Evolutionary conservation across 2,113 vertebrate species (phyloP).

Genomic region (Prionailurus bengalensis): DNA sequence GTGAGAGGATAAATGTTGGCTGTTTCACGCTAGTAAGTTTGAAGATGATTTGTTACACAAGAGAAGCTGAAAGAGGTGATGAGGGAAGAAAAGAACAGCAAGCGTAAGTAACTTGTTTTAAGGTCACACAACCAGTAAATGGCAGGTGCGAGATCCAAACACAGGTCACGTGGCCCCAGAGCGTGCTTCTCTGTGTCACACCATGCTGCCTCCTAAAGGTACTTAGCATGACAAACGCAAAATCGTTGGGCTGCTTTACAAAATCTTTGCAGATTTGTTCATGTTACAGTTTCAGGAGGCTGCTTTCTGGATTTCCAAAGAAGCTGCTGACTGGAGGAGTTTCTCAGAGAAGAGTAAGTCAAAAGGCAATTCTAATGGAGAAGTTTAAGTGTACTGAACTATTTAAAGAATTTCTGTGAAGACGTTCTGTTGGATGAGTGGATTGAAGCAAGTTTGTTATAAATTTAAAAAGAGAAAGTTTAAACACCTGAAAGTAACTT

Average conservation of each 20-base stretch:
- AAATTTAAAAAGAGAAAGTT: not conserved
- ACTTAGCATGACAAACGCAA: not conserved
- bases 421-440: not conserved
- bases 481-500: not conserved
- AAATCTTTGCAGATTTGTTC: not conserved
- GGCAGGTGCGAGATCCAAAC: not conserved
- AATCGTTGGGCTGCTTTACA: not conserved
- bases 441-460: slow-evolving; percentile 19
- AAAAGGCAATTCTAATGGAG: slow-evolving; percentile 33
- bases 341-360: slow-evolving; percentile 1
- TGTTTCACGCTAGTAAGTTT: not conserved
- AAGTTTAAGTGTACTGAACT: not conserved
- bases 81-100: not conserved
- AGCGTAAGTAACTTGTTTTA: not conserved
- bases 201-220: not conserved
- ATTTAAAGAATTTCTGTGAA: slow-evolving; percentile 31
- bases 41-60: not conserved
- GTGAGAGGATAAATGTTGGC: not conserved
- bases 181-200: not conserved
- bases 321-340: slow-evolving; percentile 44
- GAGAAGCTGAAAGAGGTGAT: not conserved
- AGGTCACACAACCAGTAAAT: not conserved
- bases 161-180: not conserved
- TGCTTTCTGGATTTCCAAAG: slow-evolving; percentile 45
- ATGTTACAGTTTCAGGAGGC: not conserved